These are phyloP conservation scores for Meganola albula DNA, from an alignment of 2,888 invertebrate species.

Conservation along the genomic window DNA sequence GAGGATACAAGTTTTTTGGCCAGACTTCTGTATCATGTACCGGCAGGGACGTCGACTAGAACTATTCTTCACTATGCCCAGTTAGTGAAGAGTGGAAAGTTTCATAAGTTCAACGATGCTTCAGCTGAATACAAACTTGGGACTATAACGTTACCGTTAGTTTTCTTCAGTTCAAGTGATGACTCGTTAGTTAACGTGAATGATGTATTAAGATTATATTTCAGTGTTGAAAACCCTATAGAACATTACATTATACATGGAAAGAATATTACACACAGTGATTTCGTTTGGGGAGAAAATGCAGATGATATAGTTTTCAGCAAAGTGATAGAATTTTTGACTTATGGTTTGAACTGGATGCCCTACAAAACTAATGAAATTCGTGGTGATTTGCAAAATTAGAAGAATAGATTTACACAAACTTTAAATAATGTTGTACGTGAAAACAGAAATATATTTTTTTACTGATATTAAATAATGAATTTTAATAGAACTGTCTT, in stretches of 20 bases:
- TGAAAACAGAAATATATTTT: too few species aligned
- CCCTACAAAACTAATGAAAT: constrained; percentile 15
- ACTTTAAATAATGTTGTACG: too few species aligned
- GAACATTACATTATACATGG: constrained; percentile 46
- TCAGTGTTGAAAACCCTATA: constrained; percentile 43
- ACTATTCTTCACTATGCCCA: constrained; percentile 56
- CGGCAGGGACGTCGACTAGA: constrained; percentile 53
- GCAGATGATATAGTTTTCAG: constrained; percentile 38
- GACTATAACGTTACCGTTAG: constrained; percentile 44
- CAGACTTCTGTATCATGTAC: constrained; percentile 44
- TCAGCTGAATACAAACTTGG: constrained; percentile 34
- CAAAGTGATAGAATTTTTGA: constrained; percentile 43
- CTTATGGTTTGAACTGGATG: constrained; percentile 22
- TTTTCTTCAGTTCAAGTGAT: constrained; percentile 46
- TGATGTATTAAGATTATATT: constrained; percentile 45
- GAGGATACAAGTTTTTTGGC: constrained; percentile 39
- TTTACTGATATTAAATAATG: too few species aligned
- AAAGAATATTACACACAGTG: constrained; percentile 46
- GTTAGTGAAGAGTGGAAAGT: constrained; percentile 42
- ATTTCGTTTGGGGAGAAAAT: constrained; percentile 49
- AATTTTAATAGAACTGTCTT: too few species aligned
- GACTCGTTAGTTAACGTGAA: constrained; percentile 47
- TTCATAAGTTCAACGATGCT: constrained; percentile 41
- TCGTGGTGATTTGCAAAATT: constrained; percentile 6
- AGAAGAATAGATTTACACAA: too few species aligned